These are phyloP conservation scores for Saccostrea glomerata DNA, from an alignment of 1,140 invertebrate genomes.

Conservation along the genomic window DNA sequence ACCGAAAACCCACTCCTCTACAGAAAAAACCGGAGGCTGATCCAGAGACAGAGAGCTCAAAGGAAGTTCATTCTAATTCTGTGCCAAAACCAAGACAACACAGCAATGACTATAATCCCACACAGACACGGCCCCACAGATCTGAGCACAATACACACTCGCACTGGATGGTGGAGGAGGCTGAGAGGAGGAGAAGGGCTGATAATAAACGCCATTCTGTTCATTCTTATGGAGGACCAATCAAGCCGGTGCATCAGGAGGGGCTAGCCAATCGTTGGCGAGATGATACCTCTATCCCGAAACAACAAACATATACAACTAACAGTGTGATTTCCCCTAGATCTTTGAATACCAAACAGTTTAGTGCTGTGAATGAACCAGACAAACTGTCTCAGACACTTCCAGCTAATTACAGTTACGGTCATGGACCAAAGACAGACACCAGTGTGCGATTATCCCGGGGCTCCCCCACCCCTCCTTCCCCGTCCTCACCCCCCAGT, in stretches of 20 bases:
- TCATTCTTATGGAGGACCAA: conserved; percentile 62
- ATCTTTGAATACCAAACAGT: conserved; percentile 47
- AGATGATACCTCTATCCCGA: conserved; percentile 54
- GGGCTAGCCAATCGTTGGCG: conserved; percentile 65
- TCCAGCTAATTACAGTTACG: conserved; percentile 61
- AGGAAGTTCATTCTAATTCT: conserved; percentile 69
- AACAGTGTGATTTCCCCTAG: conserved; percentile 22
- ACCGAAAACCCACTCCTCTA: conserved; percentile 70
- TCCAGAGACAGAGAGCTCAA: conserved; percentile 62
- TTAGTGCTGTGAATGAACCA: conserved; percentile 59
- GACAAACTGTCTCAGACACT: conserved; percentile 63
- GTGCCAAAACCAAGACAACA: conserved; percentile 69
- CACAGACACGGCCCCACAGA: conserved; percentile 25
- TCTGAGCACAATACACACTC: conserved; percentile 59
- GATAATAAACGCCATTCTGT: conserved; percentile 51
- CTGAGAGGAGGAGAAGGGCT: conserved; percentile 86
- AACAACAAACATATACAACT: conserved; percentile 31
- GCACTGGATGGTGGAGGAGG: conserved; percentile 85
- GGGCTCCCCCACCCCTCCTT: conserved; percentile 51
- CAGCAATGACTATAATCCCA: conserved; percentile 61
- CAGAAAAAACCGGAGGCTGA: conserved; percentile 54
- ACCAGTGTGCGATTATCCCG: conserved; percentile 57
- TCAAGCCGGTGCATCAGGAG: conserved; percentile 65
- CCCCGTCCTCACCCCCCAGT: conserved; percentile 63
- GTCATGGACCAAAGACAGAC: conserved; percentile 41